phyloP scores from a whole-genome alignment of 2,888 invertebrate genomes.

The Spisula solida region DNA sequence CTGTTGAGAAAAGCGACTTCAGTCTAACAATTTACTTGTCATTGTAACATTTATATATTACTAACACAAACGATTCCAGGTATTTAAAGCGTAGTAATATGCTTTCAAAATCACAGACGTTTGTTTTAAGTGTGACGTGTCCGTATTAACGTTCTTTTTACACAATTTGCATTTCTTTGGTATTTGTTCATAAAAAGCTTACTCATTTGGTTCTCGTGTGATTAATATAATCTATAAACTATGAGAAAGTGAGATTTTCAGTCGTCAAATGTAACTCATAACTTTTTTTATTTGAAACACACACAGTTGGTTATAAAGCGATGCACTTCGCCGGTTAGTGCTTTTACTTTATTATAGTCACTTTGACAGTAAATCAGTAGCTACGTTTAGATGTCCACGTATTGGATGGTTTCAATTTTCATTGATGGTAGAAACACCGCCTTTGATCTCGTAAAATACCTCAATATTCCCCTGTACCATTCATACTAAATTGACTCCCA shows the following conservation, averaged over 20 bases:
- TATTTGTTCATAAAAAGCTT: conserved; percentile 29
- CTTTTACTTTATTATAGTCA: background rate
- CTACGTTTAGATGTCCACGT: background rate
- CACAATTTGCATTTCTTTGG: conserved; percentile 36
- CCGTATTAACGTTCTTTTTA: conserved; percentile 6
- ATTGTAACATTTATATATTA: background rate
- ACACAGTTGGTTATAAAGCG: background rate
- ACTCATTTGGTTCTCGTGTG: conserved; percentile 13
- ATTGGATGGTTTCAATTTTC: conserved; percentile 36
- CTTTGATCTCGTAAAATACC: conserved; percentile 39
- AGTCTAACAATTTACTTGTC: conserved; percentile 1
- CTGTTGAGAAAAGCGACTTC: background rate
- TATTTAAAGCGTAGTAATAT: conserved; percentile 7
- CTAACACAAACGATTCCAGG: conserved; percentile 11
- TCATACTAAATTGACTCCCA: conserved; percentile 28
- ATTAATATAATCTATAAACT: conserved; percentile 25
- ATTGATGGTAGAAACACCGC: conserved; percentile 7
- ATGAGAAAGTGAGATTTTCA: conserved; percentile 30
- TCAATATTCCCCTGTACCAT: conserved; percentile 23
- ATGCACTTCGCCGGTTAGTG: background rate
- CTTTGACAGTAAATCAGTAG: background rate
- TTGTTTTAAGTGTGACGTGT: background rate
- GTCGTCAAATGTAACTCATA: conserved; percentile 38
- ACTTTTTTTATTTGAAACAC: conserved; percentile 37
- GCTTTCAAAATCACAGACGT: background rate